phyloP scores from a whole-genome alignment of 35 echinoderm and acorn worm genomes.

The Amphiura filiformis region DNA sequence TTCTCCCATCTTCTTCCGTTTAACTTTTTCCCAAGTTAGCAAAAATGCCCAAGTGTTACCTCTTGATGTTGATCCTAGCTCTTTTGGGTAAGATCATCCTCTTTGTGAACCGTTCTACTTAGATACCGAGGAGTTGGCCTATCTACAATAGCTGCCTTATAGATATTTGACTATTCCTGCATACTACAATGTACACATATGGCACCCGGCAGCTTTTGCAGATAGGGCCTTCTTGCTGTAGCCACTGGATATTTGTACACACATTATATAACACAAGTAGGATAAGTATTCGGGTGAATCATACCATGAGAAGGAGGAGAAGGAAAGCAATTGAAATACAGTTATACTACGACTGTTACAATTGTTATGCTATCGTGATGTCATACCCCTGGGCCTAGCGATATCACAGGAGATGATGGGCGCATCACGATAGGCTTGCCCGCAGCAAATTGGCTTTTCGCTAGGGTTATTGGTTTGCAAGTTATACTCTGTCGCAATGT shows the following conservation, averaged over 20 bases:
- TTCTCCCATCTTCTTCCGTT: too few species aligned
- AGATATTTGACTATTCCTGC: too few species aligned
- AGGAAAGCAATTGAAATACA: neutral
- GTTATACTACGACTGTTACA: neutral
- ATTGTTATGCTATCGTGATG: neutral
- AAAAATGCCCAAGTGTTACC: too few species aligned
- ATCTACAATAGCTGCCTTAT: too few species aligned
- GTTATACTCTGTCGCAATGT: constrained; percentile 4
- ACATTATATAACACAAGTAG: neutral
- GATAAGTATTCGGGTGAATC: neutral
- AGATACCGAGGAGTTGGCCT: too few species aligned
- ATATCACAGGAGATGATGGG: constrained; percentile 1
- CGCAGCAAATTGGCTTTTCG: neutral
- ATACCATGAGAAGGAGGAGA: neutral
- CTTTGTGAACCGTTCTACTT: neutral
- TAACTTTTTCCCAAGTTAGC: too few species aligned
- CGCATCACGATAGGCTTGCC: neutral
- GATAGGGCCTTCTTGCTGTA: too few species aligned
- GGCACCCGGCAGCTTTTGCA: too few species aligned
- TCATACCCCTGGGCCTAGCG: neutral
- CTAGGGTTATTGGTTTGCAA: constrained; percentile 1
- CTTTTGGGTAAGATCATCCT: neutral
- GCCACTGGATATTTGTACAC: constrained; percentile 9
- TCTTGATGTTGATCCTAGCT: neutral
- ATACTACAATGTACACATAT: too few species aligned